Evolutionary conservation across 2,113 vertebrate species (phyloP).

Genomic region (Salvator merianae): DNA sequence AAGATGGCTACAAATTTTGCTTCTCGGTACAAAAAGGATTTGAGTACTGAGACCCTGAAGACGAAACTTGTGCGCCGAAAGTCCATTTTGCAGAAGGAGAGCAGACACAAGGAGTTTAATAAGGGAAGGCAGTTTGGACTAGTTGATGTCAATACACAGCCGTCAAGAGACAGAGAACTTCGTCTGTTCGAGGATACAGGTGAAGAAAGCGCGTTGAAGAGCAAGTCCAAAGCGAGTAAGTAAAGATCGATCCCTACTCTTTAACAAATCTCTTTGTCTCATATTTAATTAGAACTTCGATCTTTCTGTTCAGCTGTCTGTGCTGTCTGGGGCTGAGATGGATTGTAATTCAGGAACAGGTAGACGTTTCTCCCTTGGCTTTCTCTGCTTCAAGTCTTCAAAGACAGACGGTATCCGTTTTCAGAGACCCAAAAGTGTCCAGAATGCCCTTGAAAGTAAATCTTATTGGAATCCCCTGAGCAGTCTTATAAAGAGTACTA

Average conservation of each 20-base stretch:
- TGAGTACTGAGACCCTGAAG: constrained; percentile 84
- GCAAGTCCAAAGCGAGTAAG: constrained; percentile 66
- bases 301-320: no score
- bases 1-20: constrained; percentile 75
- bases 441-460: background rate
- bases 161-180: constrained; percentile 52
- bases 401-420: no score
- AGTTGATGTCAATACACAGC: constrained; percentile 67
- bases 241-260: background rate
- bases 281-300: no score
- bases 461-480: background rate
- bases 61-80: constrained; percentile 83
- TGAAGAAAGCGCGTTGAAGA: constrained; percentile 37
- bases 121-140: constrained; percentile 81
- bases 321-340: no score
- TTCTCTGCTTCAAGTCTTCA: background rate
- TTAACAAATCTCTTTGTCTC: background rate
- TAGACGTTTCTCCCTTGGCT: background rate
- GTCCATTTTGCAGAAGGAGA: constrained; percentile 87
- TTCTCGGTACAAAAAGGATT: constrained; percentile 79
- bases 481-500: no score
- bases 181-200: constrained; percentile 50
- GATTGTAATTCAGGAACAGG: no score
- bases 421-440: no score
- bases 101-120: constrained; percentile 80